These are phyloP conservation scores for Centruroides sculpturatus DNA, from an alignment of 1,140 invertebrate genomes.

Conservation along the genomic window DNA sequence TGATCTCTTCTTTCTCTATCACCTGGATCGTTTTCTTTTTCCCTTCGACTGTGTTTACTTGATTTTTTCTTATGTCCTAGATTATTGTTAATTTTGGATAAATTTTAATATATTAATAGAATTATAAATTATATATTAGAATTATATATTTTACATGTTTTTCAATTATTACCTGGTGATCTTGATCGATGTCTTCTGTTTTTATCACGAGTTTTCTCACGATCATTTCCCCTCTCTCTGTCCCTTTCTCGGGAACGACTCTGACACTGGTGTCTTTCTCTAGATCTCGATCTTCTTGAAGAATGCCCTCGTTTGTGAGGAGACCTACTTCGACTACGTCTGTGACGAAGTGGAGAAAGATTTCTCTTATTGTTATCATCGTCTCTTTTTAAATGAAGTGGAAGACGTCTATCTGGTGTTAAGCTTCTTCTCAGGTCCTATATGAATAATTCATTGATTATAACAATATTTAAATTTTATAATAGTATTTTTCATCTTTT, in stretches of 20 bases:
- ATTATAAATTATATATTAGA: not conserved
- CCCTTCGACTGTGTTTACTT: not conserved
- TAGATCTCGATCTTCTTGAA: constrained; percentile 1
- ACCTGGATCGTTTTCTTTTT: not conserved
- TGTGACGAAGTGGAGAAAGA: constrained; percentile 9
- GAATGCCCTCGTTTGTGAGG: constrained; percentile 6
- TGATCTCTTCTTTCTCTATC: not conserved
- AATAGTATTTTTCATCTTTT: not conserved
- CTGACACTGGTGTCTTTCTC: constrained; percentile 10
- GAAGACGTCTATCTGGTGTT: not conserved
- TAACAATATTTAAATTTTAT: not conserved
- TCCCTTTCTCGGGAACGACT: constrained; percentile 12
- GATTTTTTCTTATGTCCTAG: not conserved
- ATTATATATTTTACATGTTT: not conserved
- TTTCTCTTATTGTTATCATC: not conserved
- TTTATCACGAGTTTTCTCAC: too few relatives aligned
- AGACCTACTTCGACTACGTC: constrained; percentile 13
- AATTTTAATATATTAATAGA: not conserved
- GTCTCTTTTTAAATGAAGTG: not conserved
- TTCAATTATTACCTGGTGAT: not conserved
- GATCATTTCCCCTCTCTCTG: constrained; percentile 10
- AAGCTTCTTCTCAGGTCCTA: constrained; percentile 10
- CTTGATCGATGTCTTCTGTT: constrained; percentile 19
- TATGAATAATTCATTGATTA: too few relatives aligned
- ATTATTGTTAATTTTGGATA: not conserved